A percentile compares a stretch with the other conserved stretches of the same genome.
Evolutionary conservation across 2,113 vertebrate genomes (phyloP).

Genomic region (Phycodurus eques): DNA sequence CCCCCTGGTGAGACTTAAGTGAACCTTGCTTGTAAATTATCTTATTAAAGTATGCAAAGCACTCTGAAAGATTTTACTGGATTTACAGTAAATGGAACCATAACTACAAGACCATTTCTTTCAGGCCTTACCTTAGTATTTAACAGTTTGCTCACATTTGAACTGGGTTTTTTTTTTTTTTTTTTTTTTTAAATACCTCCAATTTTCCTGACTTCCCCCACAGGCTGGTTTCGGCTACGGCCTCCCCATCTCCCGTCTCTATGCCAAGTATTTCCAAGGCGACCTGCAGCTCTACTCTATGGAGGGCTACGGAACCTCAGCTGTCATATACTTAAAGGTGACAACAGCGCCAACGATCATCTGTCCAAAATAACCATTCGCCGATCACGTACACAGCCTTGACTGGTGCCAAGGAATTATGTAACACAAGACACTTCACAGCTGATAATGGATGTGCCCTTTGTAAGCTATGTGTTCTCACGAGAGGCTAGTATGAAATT

Average conservation of each 20-base stretch:
- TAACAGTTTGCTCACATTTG: not conserved
- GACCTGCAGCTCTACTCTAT: constrained; percentile 94
- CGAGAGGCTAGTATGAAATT: not conserved
- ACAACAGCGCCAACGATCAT: not conserved
- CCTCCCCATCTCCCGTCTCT: constrained; percentile 94
- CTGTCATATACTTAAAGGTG: constrained; percentile 96
- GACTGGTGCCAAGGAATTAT: not conserved
- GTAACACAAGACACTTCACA: not conserved
- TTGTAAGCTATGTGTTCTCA: not conserved
- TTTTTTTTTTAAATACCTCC: not conserved
- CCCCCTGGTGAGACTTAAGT: constrained; percentile 80
- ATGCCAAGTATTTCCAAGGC: constrained; percentile 97
- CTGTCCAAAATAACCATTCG: not conserved
- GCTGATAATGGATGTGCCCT: constrained; percentile 1
- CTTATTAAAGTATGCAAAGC: constrained; percentile 28
- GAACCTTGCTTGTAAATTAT: constrained; percentile 23
- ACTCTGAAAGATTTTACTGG: constrained; percentile 13
- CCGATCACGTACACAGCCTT: not conserved
- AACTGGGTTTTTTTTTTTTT: not conserved
- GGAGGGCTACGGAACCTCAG: constrained; percentile 92
- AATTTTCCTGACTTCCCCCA: not conserved
- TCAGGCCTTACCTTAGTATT: not conserved
- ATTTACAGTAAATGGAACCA: constrained; percentile 21
- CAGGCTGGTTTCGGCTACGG: constrained; percentile 98
- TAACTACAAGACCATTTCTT: not conserved